Conservation (phyloP, 1,140 invertebrate species). For the Bombus fervidus region DNA sequence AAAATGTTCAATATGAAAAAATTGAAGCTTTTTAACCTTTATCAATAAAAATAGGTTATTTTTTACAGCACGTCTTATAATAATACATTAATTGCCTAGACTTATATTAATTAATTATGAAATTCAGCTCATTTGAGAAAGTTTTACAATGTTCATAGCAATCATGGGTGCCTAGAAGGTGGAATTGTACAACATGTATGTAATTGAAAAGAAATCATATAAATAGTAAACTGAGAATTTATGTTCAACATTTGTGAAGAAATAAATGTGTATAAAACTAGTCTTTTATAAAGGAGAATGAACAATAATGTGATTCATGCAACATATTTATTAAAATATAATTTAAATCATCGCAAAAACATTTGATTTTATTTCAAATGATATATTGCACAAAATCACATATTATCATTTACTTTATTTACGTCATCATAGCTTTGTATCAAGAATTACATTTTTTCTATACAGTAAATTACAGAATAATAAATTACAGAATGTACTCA, state of each 20-base stretch:
- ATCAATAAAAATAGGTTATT: too few relatives aligned
- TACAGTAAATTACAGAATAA: conserved; percentile 10
- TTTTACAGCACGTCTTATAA: too few relatives aligned
- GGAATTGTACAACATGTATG: conserved; percentile 44
- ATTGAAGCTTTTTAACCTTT: too few relatives aligned
- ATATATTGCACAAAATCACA: not conserved
- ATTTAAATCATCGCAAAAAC: not conserved
- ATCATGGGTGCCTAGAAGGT: conserved; percentile 35
- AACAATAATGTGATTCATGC: conserved; percentile 3
- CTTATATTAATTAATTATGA: not conserved
- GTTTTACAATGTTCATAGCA: conserved; percentile 27
- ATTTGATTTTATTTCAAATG: not conserved
- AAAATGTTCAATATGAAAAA: not conserved
- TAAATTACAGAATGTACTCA: not conserved
- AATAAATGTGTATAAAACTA: conserved; percentile 15
- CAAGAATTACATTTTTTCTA: not conserved
- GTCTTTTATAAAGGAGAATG: conserved; percentile 25
- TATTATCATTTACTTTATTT: not conserved
- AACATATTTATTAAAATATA: conserved; percentile 39
- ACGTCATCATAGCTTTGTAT: not conserved
- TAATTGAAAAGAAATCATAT: conserved; percentile 28
- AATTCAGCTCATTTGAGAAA: not conserved
- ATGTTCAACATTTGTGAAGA: conserved; percentile 14
- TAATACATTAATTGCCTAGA: not conserved
- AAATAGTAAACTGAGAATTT: not conserved